phyloP scores from a whole-genome alignment of 2,888 invertebrate genomes.

The Drosophila hawaiiensis region DNA sequence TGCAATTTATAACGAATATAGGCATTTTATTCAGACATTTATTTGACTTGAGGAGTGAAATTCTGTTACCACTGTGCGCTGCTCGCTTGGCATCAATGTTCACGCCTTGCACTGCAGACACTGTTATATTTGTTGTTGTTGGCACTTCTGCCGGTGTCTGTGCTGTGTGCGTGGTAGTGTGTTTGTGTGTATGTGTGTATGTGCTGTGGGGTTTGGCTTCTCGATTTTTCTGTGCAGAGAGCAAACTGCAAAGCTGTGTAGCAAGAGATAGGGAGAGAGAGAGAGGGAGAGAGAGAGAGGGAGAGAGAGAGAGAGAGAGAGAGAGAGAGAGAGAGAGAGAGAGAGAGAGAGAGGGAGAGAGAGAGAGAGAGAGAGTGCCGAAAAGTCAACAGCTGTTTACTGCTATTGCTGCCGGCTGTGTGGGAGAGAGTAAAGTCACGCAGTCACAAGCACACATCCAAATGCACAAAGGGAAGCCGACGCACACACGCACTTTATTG shows the following conservation, averaged over 20 bases:
- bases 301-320: conserved; percentile 1
- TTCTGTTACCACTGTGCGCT: conserved; percentile 39
- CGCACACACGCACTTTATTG: background rate
- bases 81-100: conserved; percentile 39
- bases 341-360: background rate
- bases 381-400: conserved; percentile 41
- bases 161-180: conserved; percentile 5
- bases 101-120: conserved; percentile 45
- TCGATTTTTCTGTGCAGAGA: conserved; percentile 53
- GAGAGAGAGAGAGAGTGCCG: conserved; percentile 1
- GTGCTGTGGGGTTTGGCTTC: conserved; percentile 45
- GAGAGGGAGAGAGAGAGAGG: conserved; percentile 1
- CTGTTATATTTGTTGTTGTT: conserved; percentile 16
- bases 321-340: background rate
- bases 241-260: conserved; percentile 8
- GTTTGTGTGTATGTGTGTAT: conserved; percentile 14
- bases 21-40: background rate
- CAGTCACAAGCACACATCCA: conserved; percentile 37
- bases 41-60: background rate
- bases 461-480: background rate
- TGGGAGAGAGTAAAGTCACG: conserved; percentile 27
- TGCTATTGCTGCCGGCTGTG: background rate
- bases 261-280: background rate
- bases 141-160: conserved; percentile 23
- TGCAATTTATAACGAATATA: background rate